A percentile compares a stretch with the other conserved stretches of the same genome.
phyloP scores from a whole-genome alignment of 2,797 vertebrate genomes.

The Anas capensis region DNA sequence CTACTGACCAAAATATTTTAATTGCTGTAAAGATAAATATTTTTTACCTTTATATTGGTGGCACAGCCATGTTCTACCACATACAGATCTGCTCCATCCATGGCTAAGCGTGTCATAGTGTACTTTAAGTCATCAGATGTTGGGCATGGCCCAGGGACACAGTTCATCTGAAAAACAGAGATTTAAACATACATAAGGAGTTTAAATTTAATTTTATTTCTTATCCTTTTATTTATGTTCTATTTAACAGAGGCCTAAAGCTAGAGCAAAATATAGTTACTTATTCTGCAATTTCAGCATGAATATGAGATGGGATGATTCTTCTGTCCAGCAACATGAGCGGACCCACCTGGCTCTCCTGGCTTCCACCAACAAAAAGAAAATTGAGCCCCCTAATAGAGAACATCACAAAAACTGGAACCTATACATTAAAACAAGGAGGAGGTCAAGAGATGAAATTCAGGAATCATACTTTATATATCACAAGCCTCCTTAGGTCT shows the following conservation, averaged over 20 bases:
- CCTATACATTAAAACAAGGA: neutral
- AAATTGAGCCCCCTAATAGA: neutral
- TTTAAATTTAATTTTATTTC: neutral
- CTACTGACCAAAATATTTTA: neutral
- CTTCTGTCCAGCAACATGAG: neutral
- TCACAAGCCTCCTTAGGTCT: neutral
- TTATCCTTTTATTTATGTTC: neutral
- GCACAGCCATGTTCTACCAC: slow-evolving; percentile 96
- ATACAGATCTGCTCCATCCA: slow-evolving; percentile 92
- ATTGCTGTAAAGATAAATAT: neutral
- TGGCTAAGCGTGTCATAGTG: slow-evolving; percentile 94
- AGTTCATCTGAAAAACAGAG: slow-evolving; percentile 72
- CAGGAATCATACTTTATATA: neutral
- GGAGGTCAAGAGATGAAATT: neutral
- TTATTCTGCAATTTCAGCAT: neutral
- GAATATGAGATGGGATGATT: neutral
- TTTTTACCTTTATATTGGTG: slow-evolving; percentile 90
- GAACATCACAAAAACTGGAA: neutral
- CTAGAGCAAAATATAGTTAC: neutral
- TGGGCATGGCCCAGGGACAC: slow-evolving; percentile 91
- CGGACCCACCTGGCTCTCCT: neutral
- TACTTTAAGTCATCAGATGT: slow-evolving; percentile 96
- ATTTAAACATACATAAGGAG: neutral
- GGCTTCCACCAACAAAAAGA: neutral
- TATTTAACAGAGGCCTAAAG: neutral